Evolutionary conservation across 2,113 vertebrate species (phyloP).

Genomic region (Saiga tatarica): DNA sequence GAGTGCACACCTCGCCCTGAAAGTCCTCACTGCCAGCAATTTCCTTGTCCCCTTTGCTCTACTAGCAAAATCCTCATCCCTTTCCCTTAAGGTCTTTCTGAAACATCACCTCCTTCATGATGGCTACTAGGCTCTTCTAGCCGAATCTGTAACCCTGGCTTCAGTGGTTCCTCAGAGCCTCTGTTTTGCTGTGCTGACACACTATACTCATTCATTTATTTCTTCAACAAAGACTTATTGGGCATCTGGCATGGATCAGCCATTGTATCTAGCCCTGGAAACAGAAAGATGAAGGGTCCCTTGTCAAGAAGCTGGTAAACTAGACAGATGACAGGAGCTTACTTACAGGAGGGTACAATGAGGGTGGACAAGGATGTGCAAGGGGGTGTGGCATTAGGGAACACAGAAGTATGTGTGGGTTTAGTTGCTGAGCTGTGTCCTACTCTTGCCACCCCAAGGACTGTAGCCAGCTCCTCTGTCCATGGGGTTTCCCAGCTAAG

Average conservation of each 20-base stretch:
- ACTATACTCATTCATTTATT: background rate
- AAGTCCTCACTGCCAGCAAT: background rate
- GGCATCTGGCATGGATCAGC: background rate
- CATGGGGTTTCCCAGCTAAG: background rate
- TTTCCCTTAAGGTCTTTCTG: background rate
- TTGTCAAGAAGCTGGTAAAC: background rate
- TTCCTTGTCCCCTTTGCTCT: background rate
- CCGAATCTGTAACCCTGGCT: background rate
- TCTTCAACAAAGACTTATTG: background rate
- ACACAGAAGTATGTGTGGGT: background rate
- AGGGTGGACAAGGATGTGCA: background rate
- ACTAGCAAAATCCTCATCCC: background rate
- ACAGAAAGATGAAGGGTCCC: background rate
- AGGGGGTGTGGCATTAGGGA: fast-evolving
- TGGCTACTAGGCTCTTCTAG: background rate
- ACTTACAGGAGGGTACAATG: background rate
- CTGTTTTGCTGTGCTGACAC: too few relatives aligned
- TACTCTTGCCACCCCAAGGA: background rate
- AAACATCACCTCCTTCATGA: background rate
- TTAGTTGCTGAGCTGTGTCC: background rate
- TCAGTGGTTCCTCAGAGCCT: background rate
- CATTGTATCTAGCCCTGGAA: background rate
- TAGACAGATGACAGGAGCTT: fast-evolving
- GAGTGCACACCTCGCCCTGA: too few relatives aligned
- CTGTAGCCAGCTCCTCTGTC: background rate